Base-by-base conservation (phyloP, 30 jellyfish, hydroid and myxozoan species). In the Nemopilema nomurai region DNA sequence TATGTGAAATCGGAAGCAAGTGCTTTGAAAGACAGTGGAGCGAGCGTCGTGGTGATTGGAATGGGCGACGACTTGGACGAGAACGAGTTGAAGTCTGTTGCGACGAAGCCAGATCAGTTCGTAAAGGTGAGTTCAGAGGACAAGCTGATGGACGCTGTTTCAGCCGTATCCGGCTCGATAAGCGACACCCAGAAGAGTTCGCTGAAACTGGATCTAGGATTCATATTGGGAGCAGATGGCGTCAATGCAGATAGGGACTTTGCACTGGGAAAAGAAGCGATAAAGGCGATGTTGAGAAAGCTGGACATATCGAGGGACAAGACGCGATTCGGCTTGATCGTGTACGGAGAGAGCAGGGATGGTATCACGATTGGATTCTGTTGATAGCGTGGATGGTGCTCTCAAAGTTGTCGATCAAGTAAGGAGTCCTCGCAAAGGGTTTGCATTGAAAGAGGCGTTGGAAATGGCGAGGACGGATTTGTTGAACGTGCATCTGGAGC, bases 201-300 rank as follows among this genome's bases (percentile, higher is more conserved):
- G 53, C 62, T n/a, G 21, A 68, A 82, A 67, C 27, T 63, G 62
- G 96, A 87, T 79, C 29, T 87, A 41, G 90, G 85, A 1, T 71
- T 87, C 73, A 62, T 87, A 13, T 22, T 87, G 26, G 96, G 96
- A 27, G 82, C 96, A 51, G 63, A 28, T 69, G 96, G 90, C 29
- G 62, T 31, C 24, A 28, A 69, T 65, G 86, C 86, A 67, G 96
- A 28, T n/a, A 69, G 51, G 62, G 78, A 49, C 70, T 87, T 76
- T 68, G 26, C 24, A n/a, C n/a, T 73, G 73, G 92, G 76, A 51
- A 78, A 77, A 49, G 78, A 78, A 1, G 70, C 68, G 31, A 67
- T 77, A 0, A 87, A 33, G 29, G 84, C n/a, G 22, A 66, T 85
- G 78, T 25, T 85, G 67, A 51, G 50, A 32, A 33, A 50, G 71